Evolutionary conservation across 2,113 vertebrate genomes (phyloP), one percentile per base, ranked within the genome.

Genomic region (Cebidichthys violaceus): DNA sequence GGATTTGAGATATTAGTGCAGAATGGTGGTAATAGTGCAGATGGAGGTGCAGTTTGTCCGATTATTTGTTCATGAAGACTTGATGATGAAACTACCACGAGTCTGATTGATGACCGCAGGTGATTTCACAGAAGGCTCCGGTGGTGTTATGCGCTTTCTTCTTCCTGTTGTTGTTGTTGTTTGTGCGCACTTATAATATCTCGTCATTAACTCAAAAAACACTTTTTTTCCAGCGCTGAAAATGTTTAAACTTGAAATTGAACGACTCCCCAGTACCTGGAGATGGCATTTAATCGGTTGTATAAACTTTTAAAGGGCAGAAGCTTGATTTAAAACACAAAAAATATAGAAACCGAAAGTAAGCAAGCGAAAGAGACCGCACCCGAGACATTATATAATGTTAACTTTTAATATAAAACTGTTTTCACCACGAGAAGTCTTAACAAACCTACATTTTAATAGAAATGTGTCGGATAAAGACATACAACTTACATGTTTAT

Each of bases 341-440:
- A 27, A 45, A n/a, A 65, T 7, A 18, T 10, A 68, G 65, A 91
- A 92, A 91, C 14, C 77, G 86, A 93, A 93, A 92, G 86, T 85
- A 11, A 64, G 15, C 8, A 0, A 0, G 4, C 17, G 1, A 7
- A 31, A 60, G 24, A 82, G 24, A 66, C 50, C 43, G 29, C 54
- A 70, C 31, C 54, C 50, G 6, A 60, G 6, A 45, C 0, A 1
- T 24, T 9, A 43, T 2, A 37, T 0, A 29, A 6, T 1, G 17
- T n/a, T 72, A n/a, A 27, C 11, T 70, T 0, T 14, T 11, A 2
- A 59, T 0, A 72, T 0, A 37, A 1, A 41, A 43, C 24, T 22
- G 17, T 33, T 37, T 31, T 37, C 0, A 41, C 18, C 20, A 24
- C 0, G 59, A 43, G 0, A 3, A 29, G 5, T 15, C 0, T 1